Evolutionary conservation across 2,888 invertebrate species (phyloP), one percentile per base, ranked within the genome.

Genomic region (Stenoptilia bipunctidactyla): DNA sequence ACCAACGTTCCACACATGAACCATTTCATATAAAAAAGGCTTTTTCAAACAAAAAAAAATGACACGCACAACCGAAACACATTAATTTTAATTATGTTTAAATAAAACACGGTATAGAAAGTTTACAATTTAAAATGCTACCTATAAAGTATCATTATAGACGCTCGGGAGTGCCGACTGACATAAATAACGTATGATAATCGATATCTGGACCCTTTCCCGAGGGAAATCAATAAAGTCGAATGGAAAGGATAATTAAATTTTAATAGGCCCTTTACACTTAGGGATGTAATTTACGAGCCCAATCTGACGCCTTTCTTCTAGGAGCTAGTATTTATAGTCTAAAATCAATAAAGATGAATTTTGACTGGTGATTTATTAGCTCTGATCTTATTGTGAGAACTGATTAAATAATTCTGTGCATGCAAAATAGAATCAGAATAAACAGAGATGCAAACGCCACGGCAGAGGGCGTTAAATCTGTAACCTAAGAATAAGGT

Each of bases 191-290:
- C 45, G 44, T 44, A 44, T 47, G 51, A 52, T 30, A 30, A 30
- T 33, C 41, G 49, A 47, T 45, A 45, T 38, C 44, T 51, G 51
- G 56, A 52, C 54, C 51, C 49, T 50, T 61, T 60, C 58, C 57
- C 56, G 52, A 52, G 55, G 56, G 61, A 60, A 70, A 69, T 67
- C 65, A 71, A 74, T 74, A 71, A 73, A 73, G 68, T 55, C 56
- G 51, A 65, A 58, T 55, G 60, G 52, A 62, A 62, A 53, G 56
- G 58, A 62, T 66, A 66, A 70, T 72, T 74, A 73, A 65, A 67
- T 63, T 68, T 68, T 68, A 70, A 70, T 70, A 55, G 50, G 48
- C 46, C 60, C 56, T 61, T 60, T 61, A 63, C 62, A 62, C 58
- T 56, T 56, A 42, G 54, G 51, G 52, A 58, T 62, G 30, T 30